phyloP scores from a whole-genome alignment of 1,140 invertebrate genomes.

The Ylistrum balloti region DNA sequence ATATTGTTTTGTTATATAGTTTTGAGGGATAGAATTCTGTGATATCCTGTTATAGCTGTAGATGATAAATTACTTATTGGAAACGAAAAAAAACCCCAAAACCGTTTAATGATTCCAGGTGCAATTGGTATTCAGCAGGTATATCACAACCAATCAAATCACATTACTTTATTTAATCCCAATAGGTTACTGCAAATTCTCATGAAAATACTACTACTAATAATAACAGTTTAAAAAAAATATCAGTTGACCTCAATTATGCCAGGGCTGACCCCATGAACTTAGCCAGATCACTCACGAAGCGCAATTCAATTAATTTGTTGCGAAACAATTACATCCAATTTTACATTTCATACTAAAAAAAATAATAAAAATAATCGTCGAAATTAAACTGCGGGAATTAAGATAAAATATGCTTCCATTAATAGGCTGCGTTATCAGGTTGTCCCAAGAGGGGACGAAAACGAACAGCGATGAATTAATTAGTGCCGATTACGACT shows the following conservation, averaged over 20 bases:
- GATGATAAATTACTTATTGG: neutral
- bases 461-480: slow-evolving; percentile 34
- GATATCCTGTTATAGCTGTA: neutral
- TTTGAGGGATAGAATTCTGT: neutral
- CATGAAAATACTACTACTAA: neutral
- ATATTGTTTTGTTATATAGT: neutral
- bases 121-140: neutral
- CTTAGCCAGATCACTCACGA: neutral
- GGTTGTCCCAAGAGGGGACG: neutral
- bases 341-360: neutral
- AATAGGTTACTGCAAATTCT: neutral
- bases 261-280: neutral
- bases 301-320: slow-evolving; percentile 3
- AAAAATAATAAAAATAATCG: slow-evolving; percentile 20
- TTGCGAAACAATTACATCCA: slow-evolving; percentile 19
- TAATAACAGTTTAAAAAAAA: neutral
- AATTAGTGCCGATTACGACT: slow-evolving; percentile 23
- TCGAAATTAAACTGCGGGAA: neutral
- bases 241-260: neutral
- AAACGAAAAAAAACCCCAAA: no score
- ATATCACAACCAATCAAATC: neutral
- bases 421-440: neutral
- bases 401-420: neutral
- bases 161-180: neutral
- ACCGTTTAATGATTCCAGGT: no score